phyloP scores from a whole-genome alignment of 1,140 invertebrate genomes.

The Apis cerana region DNA sequence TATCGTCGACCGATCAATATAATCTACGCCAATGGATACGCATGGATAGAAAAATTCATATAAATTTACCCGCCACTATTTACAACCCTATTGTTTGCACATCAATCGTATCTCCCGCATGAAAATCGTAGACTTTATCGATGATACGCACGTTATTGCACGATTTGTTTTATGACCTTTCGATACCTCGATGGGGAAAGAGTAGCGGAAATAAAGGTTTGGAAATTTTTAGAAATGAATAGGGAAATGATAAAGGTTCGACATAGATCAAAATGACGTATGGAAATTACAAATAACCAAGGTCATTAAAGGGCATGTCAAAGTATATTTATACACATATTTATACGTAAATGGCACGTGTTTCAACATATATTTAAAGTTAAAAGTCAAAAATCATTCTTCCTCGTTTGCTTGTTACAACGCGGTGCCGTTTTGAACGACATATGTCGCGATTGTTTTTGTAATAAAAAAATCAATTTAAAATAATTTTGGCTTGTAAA shows the following conservation, averaged over 20 bases:
- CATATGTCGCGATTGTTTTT: not conserved
- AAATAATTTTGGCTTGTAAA: no score
- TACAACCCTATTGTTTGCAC: not conserved
- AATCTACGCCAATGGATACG: not conserved
- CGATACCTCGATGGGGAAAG: not conserved
- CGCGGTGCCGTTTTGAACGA: not conserved
- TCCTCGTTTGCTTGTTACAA: not conserved
- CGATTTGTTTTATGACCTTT: not conserved
- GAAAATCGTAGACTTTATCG: not conserved
- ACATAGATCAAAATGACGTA: not conserved
- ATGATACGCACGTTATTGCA: not conserved
- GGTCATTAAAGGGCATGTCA: conserved; percentile 1
- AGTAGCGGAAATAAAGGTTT: no score
- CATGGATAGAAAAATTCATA: not conserved
- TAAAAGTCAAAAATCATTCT: conserved; percentile 14
- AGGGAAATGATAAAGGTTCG: not conserved
- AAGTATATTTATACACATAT: not conserved
- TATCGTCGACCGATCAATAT: conserved; percentile 4
- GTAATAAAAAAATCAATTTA: no score
- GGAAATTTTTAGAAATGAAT: not conserved
- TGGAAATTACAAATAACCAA: conserved; percentile 4
- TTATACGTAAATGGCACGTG: not conserved
- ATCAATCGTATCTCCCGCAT: not conserved
- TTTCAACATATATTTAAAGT: not conserved
- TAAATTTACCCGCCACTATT: conserved; percentile 3